A percentile compares a stretch with the other conserved stretches of the same genome.
These are phyloP conservation scores for Trematomus bernacchii DNA, from an alignment of 2,797 vertebrate genomes.

Conservation along the genomic window DNA sequence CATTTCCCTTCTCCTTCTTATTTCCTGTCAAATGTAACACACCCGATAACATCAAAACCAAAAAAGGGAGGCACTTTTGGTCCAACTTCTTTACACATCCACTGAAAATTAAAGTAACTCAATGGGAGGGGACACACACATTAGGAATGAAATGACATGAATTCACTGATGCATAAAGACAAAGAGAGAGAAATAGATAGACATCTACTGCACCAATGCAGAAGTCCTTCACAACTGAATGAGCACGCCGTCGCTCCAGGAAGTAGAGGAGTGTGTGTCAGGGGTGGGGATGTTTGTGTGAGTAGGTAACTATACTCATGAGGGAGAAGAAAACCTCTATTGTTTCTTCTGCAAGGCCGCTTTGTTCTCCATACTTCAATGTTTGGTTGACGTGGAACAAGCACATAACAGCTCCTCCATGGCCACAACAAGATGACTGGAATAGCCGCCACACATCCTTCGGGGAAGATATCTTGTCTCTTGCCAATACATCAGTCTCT, in stretches of 20 bases:
- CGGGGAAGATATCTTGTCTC: slow-evolving; percentile 38
- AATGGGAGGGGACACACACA: slow-evolving; percentile 2
- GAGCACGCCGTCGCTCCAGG: slow-evolving; percentile 56
- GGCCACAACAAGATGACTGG: slow-evolving; percentile 57
- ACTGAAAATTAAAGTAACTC: slow-evolving; percentile 3
- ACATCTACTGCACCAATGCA: slow-evolving; percentile 29
- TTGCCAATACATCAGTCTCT: slow-evolving; percentile 20
- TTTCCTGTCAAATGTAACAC: not conserved
- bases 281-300: slow-evolving; percentile 8
- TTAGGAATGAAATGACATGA: slow-evolving; percentile 24
- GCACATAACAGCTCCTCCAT: slow-evolving; percentile 47
- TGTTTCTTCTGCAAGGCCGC: slow-evolving; percentile 36
- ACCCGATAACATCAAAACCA: slow-evolving; percentile 1
- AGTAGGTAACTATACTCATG: slow-evolving; percentile 24
- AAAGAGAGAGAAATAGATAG: slow-evolving; percentile 25
- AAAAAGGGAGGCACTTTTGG: not conserved
- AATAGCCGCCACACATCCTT: slow-evolving; percentile 57
- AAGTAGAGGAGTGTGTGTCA: slow-evolving; percentile 50
- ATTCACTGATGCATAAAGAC: slow-evolving; percentile 32
- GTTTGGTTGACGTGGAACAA: slow-evolving; percentile 58
- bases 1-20: not conserved
- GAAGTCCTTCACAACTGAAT: slow-evolving; percentile 70
- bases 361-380: slow-evolving; percentile 57
- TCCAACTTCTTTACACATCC: not conserved
- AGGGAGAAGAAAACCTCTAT: slow-evolving; percentile 30